A percentile compares a stretch with the other conserved stretches of the same genome.
Conservation (phyloP, 37 sponge, comb jelly and placozoan species). For the Lycopodina hypogea region DNA sequence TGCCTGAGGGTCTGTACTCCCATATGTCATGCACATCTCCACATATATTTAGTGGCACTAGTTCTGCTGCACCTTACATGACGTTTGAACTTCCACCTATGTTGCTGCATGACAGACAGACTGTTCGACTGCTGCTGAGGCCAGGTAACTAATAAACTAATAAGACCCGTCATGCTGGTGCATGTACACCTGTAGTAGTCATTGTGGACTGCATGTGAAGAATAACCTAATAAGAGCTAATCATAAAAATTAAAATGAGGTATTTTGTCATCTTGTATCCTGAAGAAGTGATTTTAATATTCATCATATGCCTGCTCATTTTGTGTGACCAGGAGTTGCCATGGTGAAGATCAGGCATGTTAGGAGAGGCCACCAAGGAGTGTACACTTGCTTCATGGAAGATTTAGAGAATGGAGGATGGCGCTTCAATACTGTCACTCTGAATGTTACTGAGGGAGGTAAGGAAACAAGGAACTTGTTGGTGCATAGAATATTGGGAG, state of each 20-base stretch:
- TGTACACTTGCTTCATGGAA: constrained; percentile 12
- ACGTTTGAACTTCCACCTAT: constrained; percentile 25
- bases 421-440: neutral
- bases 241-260: too few relatives aligned
- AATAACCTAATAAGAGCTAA: too few relatives aligned
- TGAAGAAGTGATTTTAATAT: too few relatives aligned
- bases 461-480: too few relatives aligned
- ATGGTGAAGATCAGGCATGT: neutral
- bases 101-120: neutral
- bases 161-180: too few relatives aligned
- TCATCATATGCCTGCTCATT: too few relatives aligned
- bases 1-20: constrained; percentile 10
- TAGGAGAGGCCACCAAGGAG: constrained; percentile 4
- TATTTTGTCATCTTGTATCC: too few relatives aligned
- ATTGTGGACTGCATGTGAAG: too few relatives aligned
- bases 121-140: neutral
- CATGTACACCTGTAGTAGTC: too few relatives aligned
- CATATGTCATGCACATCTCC: neutral
- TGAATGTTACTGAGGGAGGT: constrained; percentile 1
- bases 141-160: constrained; percentile 1
- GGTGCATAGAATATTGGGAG: too few relatives aligned
- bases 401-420: neutral
- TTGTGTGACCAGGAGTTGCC: too few relatives aligned
- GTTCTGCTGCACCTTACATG: neutral
- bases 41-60: neutral